Percentiles rank a stretch among this genome's conserved stretches.
Conservation (phyloP, 2,888 invertebrate species). For the Bellardia bayeri region DNA sequence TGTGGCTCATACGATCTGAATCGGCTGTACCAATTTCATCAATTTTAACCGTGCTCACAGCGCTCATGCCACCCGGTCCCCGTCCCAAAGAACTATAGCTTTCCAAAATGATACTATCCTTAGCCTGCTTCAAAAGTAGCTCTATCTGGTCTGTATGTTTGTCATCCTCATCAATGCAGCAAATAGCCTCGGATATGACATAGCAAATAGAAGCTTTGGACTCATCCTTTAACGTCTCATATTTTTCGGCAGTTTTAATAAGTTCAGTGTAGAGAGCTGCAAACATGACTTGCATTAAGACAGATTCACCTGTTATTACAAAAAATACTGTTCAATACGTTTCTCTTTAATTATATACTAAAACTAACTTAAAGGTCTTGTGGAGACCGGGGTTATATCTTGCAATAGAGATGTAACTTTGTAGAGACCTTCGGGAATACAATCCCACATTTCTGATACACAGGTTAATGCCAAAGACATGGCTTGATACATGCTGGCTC, state of each 20-base stretch:
- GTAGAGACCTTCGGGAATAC: slow-evolving; percentile 86
- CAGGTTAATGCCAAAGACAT: slow-evolving; percentile 90
- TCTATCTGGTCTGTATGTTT: slow-evolving; percentile 91
- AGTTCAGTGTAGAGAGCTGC: slow-evolving; percentile 89
- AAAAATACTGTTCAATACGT: neutral
- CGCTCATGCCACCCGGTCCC: slow-evolving; percentile 78
- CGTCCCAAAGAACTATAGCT: slow-evolving; percentile 70
- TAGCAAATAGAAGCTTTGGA: slow-evolving; percentile 86
- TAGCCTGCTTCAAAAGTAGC: slow-evolving; percentile 86
- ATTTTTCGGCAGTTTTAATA: slow-evolving; percentile 84
- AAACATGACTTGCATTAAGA: slow-evolving; percentile 89
- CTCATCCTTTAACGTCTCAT: slow-evolving; percentile 77
- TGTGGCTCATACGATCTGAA: slow-evolving; percentile 81
- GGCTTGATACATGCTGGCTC: slow-evolving; percentile 92
- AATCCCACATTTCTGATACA: slow-evolving; percentile 89
- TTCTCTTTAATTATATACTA: neutral
- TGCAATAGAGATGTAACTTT: slow-evolving; percentile 87
- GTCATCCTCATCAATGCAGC: slow-evolving; percentile 91
- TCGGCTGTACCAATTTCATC: slow-evolving; percentile 80
- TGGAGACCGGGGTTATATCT: slow-evolving; percentile 88
- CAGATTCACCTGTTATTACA: slow-evolving; percentile 84
- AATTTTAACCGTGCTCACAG: slow-evolving; percentile 82
- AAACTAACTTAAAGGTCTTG: slow-evolving; percentile 87
- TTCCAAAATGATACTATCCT: slow-evolving; percentile 85
- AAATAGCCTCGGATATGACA: slow-evolving; percentile 91